Conservation (phyloP, 92 coral and sea anemone species). For the Galaxea fascicularis region DNA sequence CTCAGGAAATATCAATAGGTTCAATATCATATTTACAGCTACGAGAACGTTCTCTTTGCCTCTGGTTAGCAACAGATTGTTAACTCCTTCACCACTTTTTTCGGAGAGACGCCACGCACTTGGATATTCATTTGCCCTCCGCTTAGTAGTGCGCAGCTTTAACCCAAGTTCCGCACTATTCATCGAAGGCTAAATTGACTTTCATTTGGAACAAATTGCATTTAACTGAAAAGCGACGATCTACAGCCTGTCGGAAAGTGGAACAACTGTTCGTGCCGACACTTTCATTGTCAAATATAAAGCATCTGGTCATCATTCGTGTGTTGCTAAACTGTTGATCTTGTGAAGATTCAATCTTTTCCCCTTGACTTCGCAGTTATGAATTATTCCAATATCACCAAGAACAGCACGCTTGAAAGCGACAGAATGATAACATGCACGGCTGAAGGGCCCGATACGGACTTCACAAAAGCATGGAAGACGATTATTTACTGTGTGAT, state of each 20-base stretch:
- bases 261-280: background rate
- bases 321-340: background rate
- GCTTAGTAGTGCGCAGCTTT: background rate
- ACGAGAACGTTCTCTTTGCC: constrained; percentile 21
- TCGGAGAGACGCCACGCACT: background rate
- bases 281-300: background rate
- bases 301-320: background rate
- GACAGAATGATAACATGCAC: background rate
- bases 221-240: background rate
- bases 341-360: background rate
- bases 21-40: constrained; percentile 3
- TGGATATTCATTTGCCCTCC: background rate
- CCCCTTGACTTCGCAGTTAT: background rate
- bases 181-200: background rate
- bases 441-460: constrained; percentile 6
- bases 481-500: constrained; percentile 36
- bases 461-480: constrained; percentile 40
- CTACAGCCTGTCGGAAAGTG: background rate
- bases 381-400: constrained; percentile 31
- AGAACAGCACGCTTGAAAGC: background rate
- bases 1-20: constrained; percentile 15
- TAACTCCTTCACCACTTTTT: background rate
- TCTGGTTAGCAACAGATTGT: background rate
- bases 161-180: background rate
- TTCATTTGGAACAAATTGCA: constrained; percentile 9